Evolutionary conservation across 2,888 invertebrate species (phyloP).

Genomic region (Pasiphila rectangulata): DNA sequence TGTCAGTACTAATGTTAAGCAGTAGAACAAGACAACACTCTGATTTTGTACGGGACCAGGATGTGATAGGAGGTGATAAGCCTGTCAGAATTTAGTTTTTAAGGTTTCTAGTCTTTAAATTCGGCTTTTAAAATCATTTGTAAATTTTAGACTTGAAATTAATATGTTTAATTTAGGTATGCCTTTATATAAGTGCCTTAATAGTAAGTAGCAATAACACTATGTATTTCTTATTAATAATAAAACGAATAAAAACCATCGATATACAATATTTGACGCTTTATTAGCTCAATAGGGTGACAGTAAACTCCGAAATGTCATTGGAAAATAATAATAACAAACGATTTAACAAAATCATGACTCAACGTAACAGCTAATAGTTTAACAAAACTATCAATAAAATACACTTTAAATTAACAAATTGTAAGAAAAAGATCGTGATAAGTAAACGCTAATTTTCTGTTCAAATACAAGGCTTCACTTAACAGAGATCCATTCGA

Average conservation of each 20-base stretch:
- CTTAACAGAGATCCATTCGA: constrained; percentile 38
- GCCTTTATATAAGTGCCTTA: not conserved
- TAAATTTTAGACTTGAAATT: not conserved
- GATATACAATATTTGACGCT: constrained; percentile 74
- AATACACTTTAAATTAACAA: constrained; percentile 70
- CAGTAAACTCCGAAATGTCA: constrained; percentile 76
- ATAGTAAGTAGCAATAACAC: not conserved
- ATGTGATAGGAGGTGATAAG: no score
- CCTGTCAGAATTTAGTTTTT: no score
- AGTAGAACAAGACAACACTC: no score
- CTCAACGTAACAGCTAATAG: constrained; percentile 78
- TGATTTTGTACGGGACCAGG: no score
- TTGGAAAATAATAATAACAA: constrained; percentile 77
- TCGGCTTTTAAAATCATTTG: not conserved
- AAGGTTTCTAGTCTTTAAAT: not conserved
- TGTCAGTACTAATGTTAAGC: no score
- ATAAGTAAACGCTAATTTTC: constrained; percentile 5
- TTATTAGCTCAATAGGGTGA: constrained; percentile 77
- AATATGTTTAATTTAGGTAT: not conserved
- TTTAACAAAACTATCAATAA: constrained; percentile 76
- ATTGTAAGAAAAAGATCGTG: constrained; percentile 36
- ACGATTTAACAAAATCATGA: constrained; percentile 79
- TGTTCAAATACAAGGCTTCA: constrained; percentile 16
- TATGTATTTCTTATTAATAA: not conserved
- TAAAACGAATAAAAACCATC: constrained; percentile 57